Percentiles rank a stretch among this genome's conserved stretches.
Conservation (phyloP, 2,888 invertebrate genomes). For the Drosophila rellima region DNA sequence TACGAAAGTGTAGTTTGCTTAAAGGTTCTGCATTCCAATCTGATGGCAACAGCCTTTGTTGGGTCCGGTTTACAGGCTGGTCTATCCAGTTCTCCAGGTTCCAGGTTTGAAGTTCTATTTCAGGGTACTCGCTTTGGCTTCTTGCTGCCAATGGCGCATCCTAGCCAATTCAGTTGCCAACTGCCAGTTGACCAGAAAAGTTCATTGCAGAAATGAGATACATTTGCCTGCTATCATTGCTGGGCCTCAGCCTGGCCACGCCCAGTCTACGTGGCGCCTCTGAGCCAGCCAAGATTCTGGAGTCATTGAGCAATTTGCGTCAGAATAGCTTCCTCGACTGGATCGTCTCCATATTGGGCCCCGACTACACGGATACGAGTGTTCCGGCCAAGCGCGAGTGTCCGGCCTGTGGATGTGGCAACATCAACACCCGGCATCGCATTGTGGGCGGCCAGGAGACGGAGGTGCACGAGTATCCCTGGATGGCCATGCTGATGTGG, state of each 20-base stretch:
- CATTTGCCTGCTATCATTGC: slow-evolving; percentile 38
- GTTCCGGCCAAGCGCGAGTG: slow-evolving; percentile 72
- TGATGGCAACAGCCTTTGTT: slow-evolving; percentile 60
- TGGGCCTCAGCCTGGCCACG: slow-evolving; percentile 48
- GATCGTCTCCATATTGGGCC: slow-evolving; percentile 76
- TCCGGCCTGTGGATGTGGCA: slow-evolving; percentile 87
- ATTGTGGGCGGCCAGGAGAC: slow-evolving; percentile 93
- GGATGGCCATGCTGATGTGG: slow-evolving; percentile 89
- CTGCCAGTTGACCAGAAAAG: slow-evolving; percentile 64
- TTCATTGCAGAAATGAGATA: slow-evolving; percentile 51
- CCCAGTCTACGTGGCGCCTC: slow-evolving; percentile 49
- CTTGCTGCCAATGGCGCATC: slow-evolving; percentile 25
- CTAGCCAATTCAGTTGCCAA: slow-evolving; percentile 66
- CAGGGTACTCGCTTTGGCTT: slow-evolving; percentile 15
- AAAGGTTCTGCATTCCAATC: slow-evolving; percentile 30
- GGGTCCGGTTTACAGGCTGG: slow-evolving; percentile 55
- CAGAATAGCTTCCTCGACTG: slow-evolving; percentile 80
- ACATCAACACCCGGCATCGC: slow-evolving; percentile 89
- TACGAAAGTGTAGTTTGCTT: slow-evolving; percentile 11
- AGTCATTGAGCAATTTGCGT: slow-evolving; percentile 54
- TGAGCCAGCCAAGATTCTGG: slow-evolving; percentile 66
- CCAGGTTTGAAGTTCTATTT: slow-evolving; percentile 29
- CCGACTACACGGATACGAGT: slow-evolving; percentile 48
- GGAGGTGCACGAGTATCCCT: slow-evolving; percentile 89
- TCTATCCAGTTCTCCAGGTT: slow-evolving; percentile 48